Conservation (phyloP, 2,113 vertebrate species). For the Bos taurus region DNA sequence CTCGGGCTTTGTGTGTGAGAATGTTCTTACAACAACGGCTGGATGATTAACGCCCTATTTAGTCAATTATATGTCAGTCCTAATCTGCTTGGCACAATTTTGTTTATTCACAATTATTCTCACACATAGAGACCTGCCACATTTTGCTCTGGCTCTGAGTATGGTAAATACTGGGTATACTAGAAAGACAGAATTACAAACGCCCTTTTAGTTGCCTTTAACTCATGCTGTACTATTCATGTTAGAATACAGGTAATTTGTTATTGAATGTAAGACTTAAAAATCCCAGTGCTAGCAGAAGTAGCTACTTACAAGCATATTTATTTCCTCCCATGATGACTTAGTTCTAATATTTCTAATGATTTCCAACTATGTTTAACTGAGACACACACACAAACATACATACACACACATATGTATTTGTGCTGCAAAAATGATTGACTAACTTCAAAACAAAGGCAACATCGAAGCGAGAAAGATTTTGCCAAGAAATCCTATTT, state of each 20-base stretch:
- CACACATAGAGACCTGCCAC: background rate
- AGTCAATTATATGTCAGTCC: background rate
- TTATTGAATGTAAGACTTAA: background rate
- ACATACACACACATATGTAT: background rate
- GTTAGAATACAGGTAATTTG: background rate
- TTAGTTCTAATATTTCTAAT: background rate
- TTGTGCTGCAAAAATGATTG: background rate
- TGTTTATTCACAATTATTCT: background rate
- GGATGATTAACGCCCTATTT: background rate
- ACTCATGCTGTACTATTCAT: background rate
- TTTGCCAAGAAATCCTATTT: background rate
- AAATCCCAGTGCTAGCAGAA: background rate
- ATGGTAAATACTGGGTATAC: background rate
- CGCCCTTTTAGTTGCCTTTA: background rate
- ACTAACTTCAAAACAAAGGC: background rate
- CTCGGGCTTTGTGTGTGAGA: background rate
- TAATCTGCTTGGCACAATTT: slow-evolving; percentile 14
- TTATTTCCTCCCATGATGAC: background rate
- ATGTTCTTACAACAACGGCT: background rate
- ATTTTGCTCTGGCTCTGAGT: background rate
- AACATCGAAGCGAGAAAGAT: background rate
- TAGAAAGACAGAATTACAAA: background rate
- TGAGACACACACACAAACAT: background rate
- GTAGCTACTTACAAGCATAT: background rate
- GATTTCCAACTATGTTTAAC: background rate